A percentile compares a stretch with the other conserved stretches of the same genome.
These are phyloP conservation scores for Dione vanillae DNA, from an alignment of 2,888 invertebrate species.

Conservation along the genomic window DNA sequence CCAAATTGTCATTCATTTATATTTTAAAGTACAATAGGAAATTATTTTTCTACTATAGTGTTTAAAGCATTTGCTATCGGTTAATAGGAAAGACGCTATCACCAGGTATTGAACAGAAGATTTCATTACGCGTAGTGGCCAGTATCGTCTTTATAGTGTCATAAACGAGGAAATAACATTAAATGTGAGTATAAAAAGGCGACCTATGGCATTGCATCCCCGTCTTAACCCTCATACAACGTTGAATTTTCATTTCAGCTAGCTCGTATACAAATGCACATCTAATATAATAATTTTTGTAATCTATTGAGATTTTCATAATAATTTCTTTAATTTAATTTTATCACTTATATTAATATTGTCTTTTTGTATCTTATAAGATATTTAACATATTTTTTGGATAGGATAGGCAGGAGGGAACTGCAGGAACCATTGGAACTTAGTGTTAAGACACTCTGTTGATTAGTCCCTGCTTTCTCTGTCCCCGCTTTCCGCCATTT, in stretches of 20 bases:
- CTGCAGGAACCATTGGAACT: too few species aligned
- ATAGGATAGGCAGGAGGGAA: too few species aligned
- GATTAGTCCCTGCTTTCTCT: too few species aligned
- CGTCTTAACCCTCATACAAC: conserved; percentile 60
- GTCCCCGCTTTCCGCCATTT: too few species aligned
- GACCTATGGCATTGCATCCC: conserved; percentile 81
- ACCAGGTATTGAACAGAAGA: conserved; percentile 78
- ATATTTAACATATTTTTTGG: too few species aligned
- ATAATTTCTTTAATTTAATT: background rate
- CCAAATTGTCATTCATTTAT: too few species aligned
- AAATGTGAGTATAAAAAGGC: conserved; percentile 77
- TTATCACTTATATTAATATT: too few species aligned
- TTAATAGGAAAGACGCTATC: conserved; percentile 55
- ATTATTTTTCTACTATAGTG: conserved; percentile 12
- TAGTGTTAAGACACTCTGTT: too few species aligned
- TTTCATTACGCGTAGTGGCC: conserved; percentile 84
- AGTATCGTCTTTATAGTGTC: conserved; percentile 82
- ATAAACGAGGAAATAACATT: conserved; percentile 83
- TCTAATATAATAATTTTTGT: conserved; percentile 13
- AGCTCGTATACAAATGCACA: conserved; percentile 51
- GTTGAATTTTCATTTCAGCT: conserved; percentile 59
- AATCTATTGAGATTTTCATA: background rate
- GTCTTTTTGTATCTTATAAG: too few species aligned
- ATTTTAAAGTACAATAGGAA: background rate
- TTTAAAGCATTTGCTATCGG: conserved; percentile 32